These are phyloP conservation scores for Melanchra persicariae DNA, from an alignment of 2,888 invertebrate species.

Conservation along the genomic window DNA sequence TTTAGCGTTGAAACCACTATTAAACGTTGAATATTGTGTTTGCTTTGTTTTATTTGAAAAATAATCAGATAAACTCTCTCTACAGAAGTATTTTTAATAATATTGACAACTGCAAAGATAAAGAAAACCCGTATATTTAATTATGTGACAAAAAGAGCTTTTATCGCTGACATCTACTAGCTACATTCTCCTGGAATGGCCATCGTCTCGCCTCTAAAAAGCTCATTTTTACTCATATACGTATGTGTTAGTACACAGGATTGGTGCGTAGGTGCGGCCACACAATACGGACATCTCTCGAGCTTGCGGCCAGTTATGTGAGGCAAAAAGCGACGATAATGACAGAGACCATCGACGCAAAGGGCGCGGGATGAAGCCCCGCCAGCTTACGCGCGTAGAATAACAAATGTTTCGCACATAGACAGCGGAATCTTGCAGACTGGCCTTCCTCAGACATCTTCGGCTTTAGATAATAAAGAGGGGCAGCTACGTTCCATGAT, in stretches of 20 bases:
- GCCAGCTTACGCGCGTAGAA: slow-evolving; percentile 82
- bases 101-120: slow-evolving; percentile 12
- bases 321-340: slow-evolving; percentile 90
- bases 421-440: slow-evolving; percentile 72
- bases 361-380: slow-evolving; percentile 85
- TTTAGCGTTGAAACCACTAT: not conserved
- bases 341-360: slow-evolving; percentile 86
- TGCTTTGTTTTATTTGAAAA: not conserved
- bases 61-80: not conserved
- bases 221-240: slow-evolving; percentile 58
- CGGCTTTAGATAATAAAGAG: slow-evolving; percentile 35
- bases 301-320: slow-evolving; percentile 85
- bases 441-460: slow-evolving; percentile 51
- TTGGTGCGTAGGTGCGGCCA: slow-evolving; percentile 71
- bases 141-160: slow-evolving; percentile 26
- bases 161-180: slow-evolving; percentile 37
- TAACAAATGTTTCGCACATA: slow-evolving; percentile 77
- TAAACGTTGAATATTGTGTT: not conserved
- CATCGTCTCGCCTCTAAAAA: slow-evolving; percentile 58
- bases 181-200: slow-evolving; percentile 45
- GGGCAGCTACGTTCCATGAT: slow-evolving; percentile 13
- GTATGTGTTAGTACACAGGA: slow-evolving; percentile 70
- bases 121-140: slow-evolving; percentile 43
- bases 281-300: slow-evolving; percentile 76
- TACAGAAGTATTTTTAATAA: slow-evolving; percentile 1